Evolutionary conservation across 2,888 invertebrate genomes (phyloP).

Genomic region (Penaeus monodon): DNA sequence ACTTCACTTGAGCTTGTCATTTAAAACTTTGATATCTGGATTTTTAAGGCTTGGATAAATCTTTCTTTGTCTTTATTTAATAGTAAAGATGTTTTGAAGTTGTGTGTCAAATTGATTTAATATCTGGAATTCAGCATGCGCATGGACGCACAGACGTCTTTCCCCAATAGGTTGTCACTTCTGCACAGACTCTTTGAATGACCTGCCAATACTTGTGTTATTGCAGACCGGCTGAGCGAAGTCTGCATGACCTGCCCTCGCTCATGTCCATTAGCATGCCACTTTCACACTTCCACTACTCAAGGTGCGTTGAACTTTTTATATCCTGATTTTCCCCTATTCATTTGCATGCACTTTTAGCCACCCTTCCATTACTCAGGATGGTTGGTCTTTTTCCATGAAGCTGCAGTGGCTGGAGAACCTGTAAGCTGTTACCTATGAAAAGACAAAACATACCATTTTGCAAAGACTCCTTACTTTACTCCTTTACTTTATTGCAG

Average conservation of each 20-base stretch:
- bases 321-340: neutral
- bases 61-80: too few relatives aligned
- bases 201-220: conserved; percentile 25
- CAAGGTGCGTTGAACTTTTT: conserved; percentile 47
- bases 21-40: too few relatives aligned
- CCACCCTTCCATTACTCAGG: too few relatives aligned
- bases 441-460: too few relatives aligned
- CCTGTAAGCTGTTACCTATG: too few relatives aligned
- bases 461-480: too few relatives aligned
- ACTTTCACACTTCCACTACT: conserved; percentile 59
- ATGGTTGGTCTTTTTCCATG: too few relatives aligned
- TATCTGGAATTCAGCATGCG: conserved; percentile 12
- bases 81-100: neutral
- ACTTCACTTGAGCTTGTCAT: too few relatives aligned
- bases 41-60: too few relatives aligned
- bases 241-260: conserved; percentile 59
- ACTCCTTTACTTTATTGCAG: too few relatives aligned
- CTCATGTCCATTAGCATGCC: conserved; percentile 55
- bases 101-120: neutral
- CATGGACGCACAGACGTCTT: conserved; percentile 11
- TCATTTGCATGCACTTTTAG: neutral
- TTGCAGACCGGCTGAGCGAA: conserved; percentile 58
- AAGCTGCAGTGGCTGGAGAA: too few relatives aligned
- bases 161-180: neutral
- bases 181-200: conserved; percentile 1